A percentile compares a stretch with the other conserved stretches of the same genome.
Evolutionary conservation across 2,888 invertebrate genomes (phyloP).

Genomic region (Idaea dimidiata): DNA sequence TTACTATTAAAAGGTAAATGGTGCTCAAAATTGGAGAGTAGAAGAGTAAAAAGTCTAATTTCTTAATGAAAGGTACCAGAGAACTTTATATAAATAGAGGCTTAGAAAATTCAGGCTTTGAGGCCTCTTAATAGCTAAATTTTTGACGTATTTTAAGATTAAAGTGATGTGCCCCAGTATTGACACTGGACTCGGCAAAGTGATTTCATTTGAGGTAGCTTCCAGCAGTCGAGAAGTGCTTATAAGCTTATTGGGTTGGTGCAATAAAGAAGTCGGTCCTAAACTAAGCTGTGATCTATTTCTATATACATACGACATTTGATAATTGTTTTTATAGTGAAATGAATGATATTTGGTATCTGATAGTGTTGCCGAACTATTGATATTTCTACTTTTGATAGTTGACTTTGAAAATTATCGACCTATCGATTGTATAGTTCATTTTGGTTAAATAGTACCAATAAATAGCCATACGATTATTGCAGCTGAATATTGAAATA

Average conservation of each 20-base stretch:
- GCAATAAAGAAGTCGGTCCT: slow-evolving; percentile 49
- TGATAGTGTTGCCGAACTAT: too few relatives aligned
- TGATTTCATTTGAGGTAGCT: background rate
- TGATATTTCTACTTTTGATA: too few relatives aligned
- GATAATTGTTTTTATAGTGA: background rate
- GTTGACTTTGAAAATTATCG: too few relatives aligned
- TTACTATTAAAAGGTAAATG: background rate
- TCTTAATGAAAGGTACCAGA: slow-evolving; percentile 23
- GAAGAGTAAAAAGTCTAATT: background rate
- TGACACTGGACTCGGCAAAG: background rate
- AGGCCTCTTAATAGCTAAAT: slow-evolving; percentile 17
- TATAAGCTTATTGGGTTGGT: slow-evolving; percentile 12
- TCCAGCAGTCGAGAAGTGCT: background rate
- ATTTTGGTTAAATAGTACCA: too few relatives aligned
- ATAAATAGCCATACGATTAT: too few relatives aligned
- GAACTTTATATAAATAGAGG: slow-evolving; percentile 3
- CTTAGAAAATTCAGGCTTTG: slow-evolving; percentile 13
- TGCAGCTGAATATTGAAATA: too few relatives aligned
- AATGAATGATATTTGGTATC: too few relatives aligned
- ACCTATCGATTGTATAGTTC: too few relatives aligned
- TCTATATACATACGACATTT: slow-evolving; percentile 41
- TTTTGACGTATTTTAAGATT: slow-evolving; percentile 3
- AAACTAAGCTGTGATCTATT: slow-evolving; percentile 73
- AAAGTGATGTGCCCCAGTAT: slow-evolving; percentile 6
- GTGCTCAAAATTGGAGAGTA: background rate